These are phyloP conservation scores for Caenorhabditis panamensis DNA, from an alignment of 2,888 invertebrate species.

Conservation along the genomic window DNA sequence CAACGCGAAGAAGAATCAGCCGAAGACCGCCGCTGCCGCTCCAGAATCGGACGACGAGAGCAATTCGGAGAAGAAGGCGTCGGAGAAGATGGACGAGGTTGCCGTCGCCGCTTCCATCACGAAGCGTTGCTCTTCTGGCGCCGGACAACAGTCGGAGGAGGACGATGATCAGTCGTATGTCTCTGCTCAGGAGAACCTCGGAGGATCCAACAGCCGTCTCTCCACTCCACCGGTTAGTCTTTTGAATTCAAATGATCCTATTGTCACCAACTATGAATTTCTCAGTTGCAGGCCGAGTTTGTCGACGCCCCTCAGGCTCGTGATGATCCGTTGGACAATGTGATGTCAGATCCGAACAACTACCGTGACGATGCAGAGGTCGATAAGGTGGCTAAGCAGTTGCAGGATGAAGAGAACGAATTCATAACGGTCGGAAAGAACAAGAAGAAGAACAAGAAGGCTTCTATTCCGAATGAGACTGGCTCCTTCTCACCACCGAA, in stretches of 20 bases:
- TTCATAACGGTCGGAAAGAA: slow-evolving; percentile 62
- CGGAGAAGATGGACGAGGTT: slow-evolving; percentile 42
- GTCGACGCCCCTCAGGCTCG: slow-evolving; percentile 43
- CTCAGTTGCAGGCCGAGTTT: slow-evolving; percentile 44
- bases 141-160: slow-evolving; percentile 48
- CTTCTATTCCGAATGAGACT: background rate
- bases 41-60: slow-evolving; percentile 20
- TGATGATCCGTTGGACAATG: slow-evolving; percentile 25
- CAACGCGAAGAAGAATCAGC: slow-evolving; percentile 22
- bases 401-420: slow-evolving; percentile 56
- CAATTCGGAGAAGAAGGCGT: background rate
- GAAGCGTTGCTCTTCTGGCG: slow-evolving; percentile 53
- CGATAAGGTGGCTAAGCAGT: slow-evolving; percentile 45
- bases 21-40: background rate
- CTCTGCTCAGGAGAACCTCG: slow-evolving; percentile 66
- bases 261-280: background rate
- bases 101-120: slow-evolving; percentile 48
- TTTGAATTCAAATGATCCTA: too few species aligned
- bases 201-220: slow-evolving; percentile 54
- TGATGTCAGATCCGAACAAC: slow-evolving; percentile 63
- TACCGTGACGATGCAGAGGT: slow-evolving; percentile 60
- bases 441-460: slow-evolving; percentile 57
- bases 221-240: slow-evolving; percentile 54
- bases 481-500: slow-evolving; percentile 19
- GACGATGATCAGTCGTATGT: slow-evolving; percentile 62